A percentile compares a stretch with the other conserved stretches of the same genome.
phyloP scores from a whole-genome alignment of 2,888 invertebrate genomes.

The Prosapia bicincta region DNA sequence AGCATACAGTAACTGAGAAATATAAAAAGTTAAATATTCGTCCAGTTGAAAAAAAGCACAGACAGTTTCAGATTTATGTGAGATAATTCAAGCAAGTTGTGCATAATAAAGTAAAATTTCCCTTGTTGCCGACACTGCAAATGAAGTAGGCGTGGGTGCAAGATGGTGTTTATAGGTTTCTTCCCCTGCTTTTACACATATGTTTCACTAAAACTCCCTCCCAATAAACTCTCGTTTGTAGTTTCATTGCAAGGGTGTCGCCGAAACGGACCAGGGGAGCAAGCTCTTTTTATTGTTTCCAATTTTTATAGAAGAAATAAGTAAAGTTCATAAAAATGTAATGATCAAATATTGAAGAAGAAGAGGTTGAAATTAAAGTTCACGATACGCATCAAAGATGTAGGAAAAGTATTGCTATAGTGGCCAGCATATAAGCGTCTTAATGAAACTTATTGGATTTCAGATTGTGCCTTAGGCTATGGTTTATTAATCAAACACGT shows the following conservation, averaged over 20 bases:
- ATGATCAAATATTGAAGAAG: neutral
- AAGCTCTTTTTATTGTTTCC: neutral
- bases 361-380: neutral
- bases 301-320: neutral
- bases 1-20: too few relatives aligned
- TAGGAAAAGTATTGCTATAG: too few relatives aligned
- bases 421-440: too few relatives aligned
- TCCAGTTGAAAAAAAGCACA: neutral
- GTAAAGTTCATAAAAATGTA: neutral
- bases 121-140: neutral
- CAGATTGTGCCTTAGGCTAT: too few relatives aligned
- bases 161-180: neutral
- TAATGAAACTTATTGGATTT: too few relatives aligned
- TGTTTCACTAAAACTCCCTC: neutral
- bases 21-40: too few relatives aligned
- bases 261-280: neutral
- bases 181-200: neutral
- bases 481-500: too few relatives aligned
- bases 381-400: neutral
- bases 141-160: neutral
- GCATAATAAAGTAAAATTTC: neutral
- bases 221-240: neutral
- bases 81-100: neutral
- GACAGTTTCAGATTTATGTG: neutral
- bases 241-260: neutral